Evolutionary conservation across 2,888 invertebrate genomes (phyloP).

Genomic region (Baccha elongata): DNA sequence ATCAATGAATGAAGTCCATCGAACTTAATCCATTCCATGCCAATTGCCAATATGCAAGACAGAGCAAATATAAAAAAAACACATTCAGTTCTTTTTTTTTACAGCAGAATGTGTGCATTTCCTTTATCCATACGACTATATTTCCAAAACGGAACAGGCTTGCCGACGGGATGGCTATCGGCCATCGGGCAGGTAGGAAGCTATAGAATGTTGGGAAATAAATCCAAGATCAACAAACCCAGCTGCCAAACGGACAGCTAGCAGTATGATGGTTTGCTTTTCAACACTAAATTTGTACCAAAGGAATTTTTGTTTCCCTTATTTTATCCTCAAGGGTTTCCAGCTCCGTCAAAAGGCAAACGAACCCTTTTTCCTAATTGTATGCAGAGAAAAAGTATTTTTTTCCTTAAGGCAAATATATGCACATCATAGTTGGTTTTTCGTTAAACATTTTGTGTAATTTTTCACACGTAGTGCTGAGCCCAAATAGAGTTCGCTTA

Average conservation of each 20-base stretch:
- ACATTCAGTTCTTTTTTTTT: background rate
- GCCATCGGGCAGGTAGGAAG: background rate
- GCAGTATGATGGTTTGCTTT: slow-evolving; percentile 59
- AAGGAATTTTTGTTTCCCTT: slow-evolving; percentile 32
- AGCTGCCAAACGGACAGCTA: slow-evolving; percentile 47
- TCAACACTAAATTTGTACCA: slow-evolving; percentile 28
- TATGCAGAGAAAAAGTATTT: slow-evolving; percentile 54
- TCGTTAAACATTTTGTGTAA: slow-evolving; percentile 57
- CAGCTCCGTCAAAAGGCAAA: slow-evolving; percentile 21
- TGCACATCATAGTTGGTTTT: slow-evolving; percentile 32
- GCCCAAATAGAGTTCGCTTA: slow-evolving; percentile 22
- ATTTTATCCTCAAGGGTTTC: background rate
- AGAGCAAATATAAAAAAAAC: slow-evolving; percentile 15
- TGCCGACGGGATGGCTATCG: slow-evolving; percentile 10
- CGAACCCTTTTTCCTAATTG: slow-evolving; percentile 45
- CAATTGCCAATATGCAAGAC: slow-evolving; percentile 17
- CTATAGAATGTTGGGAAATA: slow-evolving; percentile 47
- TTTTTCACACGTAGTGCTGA: slow-evolving; percentile 54
- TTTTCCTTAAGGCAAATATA: slow-evolving; percentile 50
- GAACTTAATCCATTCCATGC: slow-evolving; percentile 42
- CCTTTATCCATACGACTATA: slow-evolving; percentile 11
- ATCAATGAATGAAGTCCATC: slow-evolving; percentile 63
- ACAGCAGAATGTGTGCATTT: slow-evolving; percentile 25
- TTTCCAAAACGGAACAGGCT: slow-evolving; percentile 20
- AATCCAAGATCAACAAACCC: slow-evolving; percentile 55